Evolutionary conservation across 1,140 invertebrate genomes (phyloP).

Genomic region (Zaprionus capensis): DNA sequence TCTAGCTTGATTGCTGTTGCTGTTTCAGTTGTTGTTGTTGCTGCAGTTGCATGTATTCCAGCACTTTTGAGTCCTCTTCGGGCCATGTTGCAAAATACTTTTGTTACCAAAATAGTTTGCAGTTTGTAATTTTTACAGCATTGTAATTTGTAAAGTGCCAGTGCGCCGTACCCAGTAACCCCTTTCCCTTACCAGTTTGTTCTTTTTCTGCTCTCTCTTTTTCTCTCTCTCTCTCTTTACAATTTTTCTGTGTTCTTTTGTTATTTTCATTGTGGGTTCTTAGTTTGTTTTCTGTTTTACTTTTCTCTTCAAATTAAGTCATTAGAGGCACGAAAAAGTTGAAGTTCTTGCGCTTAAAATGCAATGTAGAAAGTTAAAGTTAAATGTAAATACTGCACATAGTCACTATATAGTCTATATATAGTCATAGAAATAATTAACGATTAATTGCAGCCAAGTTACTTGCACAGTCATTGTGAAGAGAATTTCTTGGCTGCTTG

Average conservation of each 20-base stretch:
- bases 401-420: neutral
- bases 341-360: neutral
- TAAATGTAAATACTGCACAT: neutral
- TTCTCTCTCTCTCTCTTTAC: neutral
- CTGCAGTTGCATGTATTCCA: conserved; percentile 35
- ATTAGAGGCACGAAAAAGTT: conserved; percentile 60
- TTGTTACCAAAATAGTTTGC: conserved; percentile 72
- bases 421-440: neutral
- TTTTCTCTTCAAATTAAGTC: conserved; percentile 58
- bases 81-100: conserved; percentile 54
- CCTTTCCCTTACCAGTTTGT: neutral
- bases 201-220: neutral
- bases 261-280: conserved; percentile 16
- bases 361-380: conserved; percentile 1
- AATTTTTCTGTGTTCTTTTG: neutral
- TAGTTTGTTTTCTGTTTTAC: conserved; percentile 16
- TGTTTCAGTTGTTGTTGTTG: conserved; percentile 4
- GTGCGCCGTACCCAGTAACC: conserved; percentile 1
- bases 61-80: neutral
- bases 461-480: neutral
- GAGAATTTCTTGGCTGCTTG: neutral
- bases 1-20: neutral
- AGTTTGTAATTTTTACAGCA: conserved; percentile 78
- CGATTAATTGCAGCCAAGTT: neutral
- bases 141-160: conserved; percentile 77